These are phyloP conservation scores for Hymenochirus boettgeri DNA, from an alignment of 2,113 vertebrate genomes.

Conservation along the genomic window DNA sequence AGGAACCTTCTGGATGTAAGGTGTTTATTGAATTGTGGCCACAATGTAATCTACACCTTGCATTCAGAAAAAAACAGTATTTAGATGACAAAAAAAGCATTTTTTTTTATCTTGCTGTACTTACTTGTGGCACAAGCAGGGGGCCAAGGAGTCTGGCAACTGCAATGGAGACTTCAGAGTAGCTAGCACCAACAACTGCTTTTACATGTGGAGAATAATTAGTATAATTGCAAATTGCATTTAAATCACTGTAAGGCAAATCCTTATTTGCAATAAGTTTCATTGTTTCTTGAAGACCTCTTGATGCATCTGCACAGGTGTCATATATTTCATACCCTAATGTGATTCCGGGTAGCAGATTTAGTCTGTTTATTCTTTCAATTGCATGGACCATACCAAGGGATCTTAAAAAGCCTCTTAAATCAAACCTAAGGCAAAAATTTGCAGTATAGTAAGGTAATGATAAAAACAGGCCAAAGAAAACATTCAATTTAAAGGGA, in stretches of 20 bases:
- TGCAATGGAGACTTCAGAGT: conserved; percentile 56
- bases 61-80: too few relatives aligned
- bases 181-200: conserved; percentile 51
- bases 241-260: conserved; percentile 23
- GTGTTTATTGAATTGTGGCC: too few relatives aligned
- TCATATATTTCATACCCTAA: conserved; percentile 62
- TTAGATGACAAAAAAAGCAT: too few relatives aligned
- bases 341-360: conserved; percentile 52
- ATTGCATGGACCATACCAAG: conserved; percentile 58
- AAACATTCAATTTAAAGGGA: too few relatives aligned
- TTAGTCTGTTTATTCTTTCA: conserved; percentile 54
- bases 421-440: conserved; percentile 51
- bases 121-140: conserved; percentile 59
- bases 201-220: conserved; percentile 50
- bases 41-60: too few relatives aligned
- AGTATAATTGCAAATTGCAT: conserved; percentile 44
- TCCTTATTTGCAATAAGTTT: conserved; percentile 43
- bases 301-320: conserved; percentile 54
- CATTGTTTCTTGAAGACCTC: conserved; percentile 48
- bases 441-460: too few relatives aligned
- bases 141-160: conserved; percentile 56
- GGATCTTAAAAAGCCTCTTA: conserved; percentile 44
- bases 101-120: conserved; percentile 1
- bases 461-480: too few relatives aligned
- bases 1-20: too few relatives aligned